Percentiles rank a stretch among this genome's conserved stretches.
phyloP scores from a whole-genome alignment of 2,888 invertebrate species.

The Eledona agricola region DNA sequence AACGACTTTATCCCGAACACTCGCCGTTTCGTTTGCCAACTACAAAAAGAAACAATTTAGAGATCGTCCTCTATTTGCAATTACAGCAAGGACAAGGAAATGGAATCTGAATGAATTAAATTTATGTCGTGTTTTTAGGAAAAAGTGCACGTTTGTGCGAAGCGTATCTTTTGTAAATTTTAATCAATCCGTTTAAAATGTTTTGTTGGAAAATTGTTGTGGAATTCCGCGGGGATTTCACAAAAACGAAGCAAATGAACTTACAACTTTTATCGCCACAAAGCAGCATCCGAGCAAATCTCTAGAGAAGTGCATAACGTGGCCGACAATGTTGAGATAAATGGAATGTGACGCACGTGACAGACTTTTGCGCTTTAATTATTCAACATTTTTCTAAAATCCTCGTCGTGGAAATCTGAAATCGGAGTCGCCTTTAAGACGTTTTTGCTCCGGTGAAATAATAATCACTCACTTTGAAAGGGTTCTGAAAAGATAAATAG shows the following conservation, averaged over 20 bases:
- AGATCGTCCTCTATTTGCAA: conserved; percentile 34
- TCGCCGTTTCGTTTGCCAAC: conserved; percentile 44
- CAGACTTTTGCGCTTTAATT: too few species aligned
- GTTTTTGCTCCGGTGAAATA: too few species aligned
- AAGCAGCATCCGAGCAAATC: conserved; percentile 41
- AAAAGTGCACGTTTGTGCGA: too few species aligned
- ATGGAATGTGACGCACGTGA: neutral
- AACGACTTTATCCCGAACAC: conserved; percentile 36
- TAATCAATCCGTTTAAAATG: conserved; percentile 2
- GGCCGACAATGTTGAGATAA: conserved; percentile 32
- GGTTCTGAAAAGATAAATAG: too few species aligned
- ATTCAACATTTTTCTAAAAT: too few species aligned
- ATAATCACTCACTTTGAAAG: too few species aligned
- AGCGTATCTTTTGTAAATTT: too few species aligned
- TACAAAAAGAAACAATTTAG: conserved; percentile 47
- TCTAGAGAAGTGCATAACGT: conserved; percentile 39
- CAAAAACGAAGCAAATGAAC: conserved; percentile 42
- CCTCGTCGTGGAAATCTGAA: too few species aligned
- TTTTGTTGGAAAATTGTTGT: conserved; percentile 6
- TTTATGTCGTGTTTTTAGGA: conserved; percentile 15
- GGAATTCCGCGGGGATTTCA: conserved; percentile 30
- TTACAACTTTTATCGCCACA: conserved; percentile 41
- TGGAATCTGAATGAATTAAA: conserved; percentile 25
- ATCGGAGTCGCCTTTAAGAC: too few species aligned
- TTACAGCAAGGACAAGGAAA: conserved; percentile 16